A percentile compares a stretch with the other conserved stretches of the same genome.
These are phyloP conservation scores for Camponotus vicinus DNA, from an alignment of 1,140 invertebrate genomes.

Conservation along the genomic window DNA sequence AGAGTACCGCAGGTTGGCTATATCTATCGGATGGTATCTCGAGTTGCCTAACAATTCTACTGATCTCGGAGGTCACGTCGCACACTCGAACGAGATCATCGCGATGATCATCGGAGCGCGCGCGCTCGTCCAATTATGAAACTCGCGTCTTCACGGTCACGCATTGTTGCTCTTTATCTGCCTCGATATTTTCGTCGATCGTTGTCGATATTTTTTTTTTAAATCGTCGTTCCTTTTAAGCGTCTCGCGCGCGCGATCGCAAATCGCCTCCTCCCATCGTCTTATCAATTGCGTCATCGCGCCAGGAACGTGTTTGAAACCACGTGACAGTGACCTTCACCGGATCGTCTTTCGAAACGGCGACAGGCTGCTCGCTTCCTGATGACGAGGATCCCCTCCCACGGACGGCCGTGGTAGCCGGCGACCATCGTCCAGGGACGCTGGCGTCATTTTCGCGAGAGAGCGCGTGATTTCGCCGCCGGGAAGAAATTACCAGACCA, in stretches of 20 bases:
- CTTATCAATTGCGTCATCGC: slow-evolving; percentile 32
- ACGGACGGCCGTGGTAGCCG: not conserved
- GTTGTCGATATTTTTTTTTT: not conserved
- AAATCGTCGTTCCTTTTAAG: slow-evolving; percentile 17
- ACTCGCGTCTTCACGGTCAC: not conserved
- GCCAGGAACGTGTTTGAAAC: not conserved
- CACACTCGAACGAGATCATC: slow-evolving; percentile 1
- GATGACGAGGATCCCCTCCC: slow-evolving; percentile 47
- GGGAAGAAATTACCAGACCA: slow-evolving; percentile 43
- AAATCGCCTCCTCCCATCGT: not conserved
- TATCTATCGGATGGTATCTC: not conserved
- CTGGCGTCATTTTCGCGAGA: slow-evolving; percentile 29
- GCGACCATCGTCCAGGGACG: slow-evolving; percentile 11
- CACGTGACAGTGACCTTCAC: slow-evolving; percentile 30
- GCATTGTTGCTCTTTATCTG: slow-evolving; percentile 25
- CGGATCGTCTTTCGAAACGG: slow-evolving; percentile 36
- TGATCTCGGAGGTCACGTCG: slow-evolving; percentile 19
- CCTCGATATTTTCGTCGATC: slow-evolving; percentile 4
- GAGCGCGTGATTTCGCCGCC: slow-evolving; percentile 28
- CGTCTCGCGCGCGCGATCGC: not conserved
- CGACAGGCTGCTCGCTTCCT: slow-evolving; percentile 25
- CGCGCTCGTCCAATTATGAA: slow-evolving; percentile 35
- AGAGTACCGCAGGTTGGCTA: not conserved
- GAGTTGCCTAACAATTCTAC: not conserved
- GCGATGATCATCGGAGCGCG: not conserved